Evolutionary conservation across 2,888 invertebrate genomes (phyloP).

Genomic region (Apocheima hispidaria): DNA sequence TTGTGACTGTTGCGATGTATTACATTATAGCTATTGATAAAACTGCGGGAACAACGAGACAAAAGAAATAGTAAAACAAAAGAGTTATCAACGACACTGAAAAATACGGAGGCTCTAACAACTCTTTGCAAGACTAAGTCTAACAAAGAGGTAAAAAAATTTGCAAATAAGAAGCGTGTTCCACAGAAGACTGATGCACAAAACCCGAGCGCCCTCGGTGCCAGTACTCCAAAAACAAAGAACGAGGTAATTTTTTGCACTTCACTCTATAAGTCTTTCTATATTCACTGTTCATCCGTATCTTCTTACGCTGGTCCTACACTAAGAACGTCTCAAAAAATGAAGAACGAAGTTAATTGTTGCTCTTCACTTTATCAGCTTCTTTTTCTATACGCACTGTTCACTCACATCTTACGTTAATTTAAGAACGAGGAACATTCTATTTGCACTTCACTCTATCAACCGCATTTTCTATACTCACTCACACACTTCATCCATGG

Average conservation of each 20-base stretch:
- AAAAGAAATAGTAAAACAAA: neutral
- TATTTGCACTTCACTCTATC: too few relatives aligned
- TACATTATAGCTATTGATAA: conserved; percentile 3
- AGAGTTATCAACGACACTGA: neutral
- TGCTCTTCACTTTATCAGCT: too few relatives aligned
- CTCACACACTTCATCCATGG: too few relatives aligned
- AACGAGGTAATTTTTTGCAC: neutral
- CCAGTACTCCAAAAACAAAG: neutral
- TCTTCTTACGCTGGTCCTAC: too few relatives aligned
- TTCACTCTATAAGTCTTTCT: too few relatives aligned
- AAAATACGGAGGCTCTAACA: neutral
- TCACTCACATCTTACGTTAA: too few relatives aligned
- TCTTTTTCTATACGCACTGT: too few relatives aligned
- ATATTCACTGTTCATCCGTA: too few relatives aligned
- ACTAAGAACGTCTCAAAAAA: too few relatives aligned
- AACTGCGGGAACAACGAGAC: conserved; percentile 5
- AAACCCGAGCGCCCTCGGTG: neutral
- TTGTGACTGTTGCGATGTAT: neutral
- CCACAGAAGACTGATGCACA: neutral
- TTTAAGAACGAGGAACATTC: too few relatives aligned
- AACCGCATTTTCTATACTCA: too few relatives aligned
- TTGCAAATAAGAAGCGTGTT: neutral
- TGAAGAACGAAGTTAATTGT: too few relatives aligned
- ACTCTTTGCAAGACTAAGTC: neutral
- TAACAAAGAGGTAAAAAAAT: neutral